phyloP scores from a whole-genome alignment of 92 coral and sea anemone species.

The Porites divaricata region DNA sequence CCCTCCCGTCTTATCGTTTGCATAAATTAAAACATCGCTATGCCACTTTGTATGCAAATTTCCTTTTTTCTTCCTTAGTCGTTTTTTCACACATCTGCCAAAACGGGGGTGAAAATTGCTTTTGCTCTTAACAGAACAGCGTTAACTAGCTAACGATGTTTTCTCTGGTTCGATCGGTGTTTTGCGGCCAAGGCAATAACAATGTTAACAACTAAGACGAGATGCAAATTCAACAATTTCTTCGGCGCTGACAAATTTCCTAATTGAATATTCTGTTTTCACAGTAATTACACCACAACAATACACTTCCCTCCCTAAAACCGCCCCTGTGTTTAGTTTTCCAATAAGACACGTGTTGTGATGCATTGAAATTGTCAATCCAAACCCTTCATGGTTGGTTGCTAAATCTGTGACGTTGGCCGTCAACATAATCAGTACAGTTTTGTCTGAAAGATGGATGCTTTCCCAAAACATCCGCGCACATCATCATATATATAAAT shows the following conservation, averaged over 20 bases:
- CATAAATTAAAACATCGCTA: slow-evolving; percentile 34
- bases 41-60: slow-evolving; percentile 35
- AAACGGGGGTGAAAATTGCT: slow-evolving; percentile 19
- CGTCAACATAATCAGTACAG: slow-evolving; percentile 51
- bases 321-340: slow-evolving; percentile 77
- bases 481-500: slow-evolving; percentile 33
- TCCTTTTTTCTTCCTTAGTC: slow-evolving; percentile 2
- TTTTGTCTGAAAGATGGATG: slow-evolving; percentile 50
- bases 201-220: neutral
- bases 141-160: neutral
- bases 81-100: slow-evolving; percentile 50
- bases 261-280: slow-evolving; percentile 73
- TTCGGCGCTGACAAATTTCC: slow-evolving; percentile 48
- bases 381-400: slow-evolving; percentile 37
- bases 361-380: slow-evolving; percentile 69
- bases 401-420: slow-evolving; percentile 28
- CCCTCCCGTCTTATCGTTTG: slow-evolving; percentile 17
- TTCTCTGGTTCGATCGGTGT: neutral
- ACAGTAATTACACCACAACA: slow-evolving; percentile 71
- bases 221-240: neutral
- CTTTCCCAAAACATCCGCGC: slow-evolving; percentile 34
- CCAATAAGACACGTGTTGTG: slow-evolving; percentile 75
- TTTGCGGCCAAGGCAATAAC: neutral
- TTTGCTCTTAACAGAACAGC: neutral
- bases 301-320: slow-evolving; percentile 69